Evolutionary conservation across 2,113 vertebrate species (phyloP).

Genomic region (Pelecanus crispus): DNA sequence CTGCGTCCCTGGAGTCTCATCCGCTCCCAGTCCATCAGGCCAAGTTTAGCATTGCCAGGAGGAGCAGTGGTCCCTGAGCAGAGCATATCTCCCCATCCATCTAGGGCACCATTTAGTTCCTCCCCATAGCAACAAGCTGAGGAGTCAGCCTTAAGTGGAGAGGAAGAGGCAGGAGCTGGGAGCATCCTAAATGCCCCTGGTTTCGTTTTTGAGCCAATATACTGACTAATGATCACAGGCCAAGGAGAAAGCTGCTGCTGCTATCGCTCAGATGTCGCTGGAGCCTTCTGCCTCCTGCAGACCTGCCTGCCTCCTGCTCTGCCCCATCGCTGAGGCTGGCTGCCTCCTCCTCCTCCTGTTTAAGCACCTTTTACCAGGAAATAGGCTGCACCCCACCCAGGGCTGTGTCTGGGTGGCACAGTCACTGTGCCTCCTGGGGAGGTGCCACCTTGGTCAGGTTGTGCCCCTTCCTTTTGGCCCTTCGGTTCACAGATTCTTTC

Average conservation of each 20-base stretch:
- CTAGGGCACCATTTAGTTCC: not conserved
- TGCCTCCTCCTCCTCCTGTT: not conserved
- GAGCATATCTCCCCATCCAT: not conserved
- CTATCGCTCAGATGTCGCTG: not conserved
- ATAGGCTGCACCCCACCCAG: not conserved
- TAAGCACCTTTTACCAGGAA: not conserved
- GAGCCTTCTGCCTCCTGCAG: not conserved
- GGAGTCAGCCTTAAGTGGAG: not conserved
- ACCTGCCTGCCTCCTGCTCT: not conserved
- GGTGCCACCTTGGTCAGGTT: not conserved
- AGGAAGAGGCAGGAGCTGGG: not conserved
- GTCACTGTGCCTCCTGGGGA: not conserved
- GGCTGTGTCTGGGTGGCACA: not conserved
- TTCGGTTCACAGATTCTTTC: not conserved
- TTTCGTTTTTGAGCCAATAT: not conserved
- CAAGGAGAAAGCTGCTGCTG: not conserved
- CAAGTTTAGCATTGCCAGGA: not conserved
- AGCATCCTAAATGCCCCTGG: not conserved
- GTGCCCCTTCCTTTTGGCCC: not conserved
- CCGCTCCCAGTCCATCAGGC: not conserved
- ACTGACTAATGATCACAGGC: not conserved
- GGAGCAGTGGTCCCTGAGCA: accelerated
- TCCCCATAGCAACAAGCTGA: not conserved
- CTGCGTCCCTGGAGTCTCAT: not conserved
- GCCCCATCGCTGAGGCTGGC: not conserved